phyloP scores from a whole-genome alignment of 1,140 invertebrate genomes.

The Apis cerana region DNA sequence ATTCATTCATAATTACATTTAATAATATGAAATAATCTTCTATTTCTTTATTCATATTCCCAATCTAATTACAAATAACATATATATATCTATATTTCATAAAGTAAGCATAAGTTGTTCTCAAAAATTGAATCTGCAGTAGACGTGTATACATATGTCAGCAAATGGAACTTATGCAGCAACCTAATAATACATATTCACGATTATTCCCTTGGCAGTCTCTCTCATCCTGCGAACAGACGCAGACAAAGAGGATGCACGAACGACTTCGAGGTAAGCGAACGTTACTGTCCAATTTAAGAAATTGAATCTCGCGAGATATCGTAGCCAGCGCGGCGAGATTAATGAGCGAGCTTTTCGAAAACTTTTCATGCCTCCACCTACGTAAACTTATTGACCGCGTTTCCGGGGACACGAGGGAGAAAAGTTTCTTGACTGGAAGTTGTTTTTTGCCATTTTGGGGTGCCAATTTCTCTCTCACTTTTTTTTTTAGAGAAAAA shows the following conservation, averaged over 20 bases:
- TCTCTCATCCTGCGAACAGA: background rate
- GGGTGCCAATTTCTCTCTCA: background rate
- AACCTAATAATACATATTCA: no score
- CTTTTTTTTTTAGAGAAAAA: background rate
- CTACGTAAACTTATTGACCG: conserved; percentile 24
- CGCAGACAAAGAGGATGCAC: background rate
- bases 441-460: conserved; percentile 8
- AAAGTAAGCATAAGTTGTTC: no score
- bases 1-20: no score
- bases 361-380: conserved; percentile 16
- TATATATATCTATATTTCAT: no score
- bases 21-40: no score
- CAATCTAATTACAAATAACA: no score
- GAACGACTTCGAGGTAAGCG: conserved; percentile 35
- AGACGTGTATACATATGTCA: no score
- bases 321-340: conserved; percentile 19
- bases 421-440: conserved; percentile 3
- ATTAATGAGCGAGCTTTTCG: conserved; percentile 43
- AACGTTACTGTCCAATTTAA: conserved; percentile 29
- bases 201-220: conserved; percentile 22
- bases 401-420: conserved; percentile 13
- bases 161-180: no score
- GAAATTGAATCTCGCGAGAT: conserved; percentile 43
- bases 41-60: no score
- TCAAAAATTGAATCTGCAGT: background rate